Evolutionary conservation across 2,113 vertebrate species (phyloP), one percentile per base, ranked within the genome.

Genomic region (Plecturocebus donacophilus): DNA sequence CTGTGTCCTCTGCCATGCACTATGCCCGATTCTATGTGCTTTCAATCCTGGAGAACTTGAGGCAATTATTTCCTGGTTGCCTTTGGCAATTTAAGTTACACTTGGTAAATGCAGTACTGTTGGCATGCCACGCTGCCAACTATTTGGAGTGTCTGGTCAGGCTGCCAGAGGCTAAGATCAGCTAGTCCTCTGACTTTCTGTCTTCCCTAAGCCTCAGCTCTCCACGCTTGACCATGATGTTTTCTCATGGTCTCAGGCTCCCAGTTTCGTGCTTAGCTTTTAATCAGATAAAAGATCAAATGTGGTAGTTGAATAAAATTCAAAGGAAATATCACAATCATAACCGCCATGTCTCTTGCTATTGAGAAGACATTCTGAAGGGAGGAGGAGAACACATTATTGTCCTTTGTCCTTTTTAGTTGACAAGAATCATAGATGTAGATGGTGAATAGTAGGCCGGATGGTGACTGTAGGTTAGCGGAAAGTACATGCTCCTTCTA

Each of bases 141-240:
- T 58, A 38, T 10, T 68, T 87, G 40, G 75, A 92, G 32, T 11
- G 6, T 77, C 38, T 75, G 25, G 21, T 76, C 77, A 61, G 80
- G 68, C 27, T 96, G 54, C 70, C 68, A 19, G 52, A 94, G 80
- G 45, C 38, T 95, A 68, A 73, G 87, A 6, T 80, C 94, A 88
- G 23, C n/a, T n/a, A n/a, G 68, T 61, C 49, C n/a, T 92, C 52
- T n/a, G 27, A 84, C 66, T 81, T 81, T 35, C 64, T 58, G 20
- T 40, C 49, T 76, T 64, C 14, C 38, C 71, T 80, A 83, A 56
- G 75, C 17, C 52, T 86, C 30, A 73, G 38, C 30, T 42, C 30
- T 56, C 76, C 13, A 27, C 5, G 2, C 17, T 54, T 45, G 49
- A 52, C 32, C 32, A 0, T 42, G 52, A 71, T n/a, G 64, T 40